These are phyloP conservation scores for Lordiphosa clarofinis DNA, from an alignment of 1,140 invertebrate genomes.

Conservation along the genomic window DNA sequence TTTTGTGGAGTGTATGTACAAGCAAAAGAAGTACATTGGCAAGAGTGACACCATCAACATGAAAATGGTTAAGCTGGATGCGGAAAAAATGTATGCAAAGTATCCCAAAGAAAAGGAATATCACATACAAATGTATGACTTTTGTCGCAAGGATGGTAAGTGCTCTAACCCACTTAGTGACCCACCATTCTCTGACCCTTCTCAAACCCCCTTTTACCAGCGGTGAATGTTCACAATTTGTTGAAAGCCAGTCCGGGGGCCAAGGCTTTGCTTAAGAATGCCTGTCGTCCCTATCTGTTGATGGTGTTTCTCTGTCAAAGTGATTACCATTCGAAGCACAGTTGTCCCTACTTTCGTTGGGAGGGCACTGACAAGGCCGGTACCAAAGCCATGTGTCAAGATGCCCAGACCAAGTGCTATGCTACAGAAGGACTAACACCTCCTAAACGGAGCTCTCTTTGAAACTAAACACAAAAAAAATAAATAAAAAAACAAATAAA, in stretches of 20 bases:
- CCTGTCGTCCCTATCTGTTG: constrained; percentile 54
- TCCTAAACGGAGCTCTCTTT: constrained; percentile 6
- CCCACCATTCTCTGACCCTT: no score
- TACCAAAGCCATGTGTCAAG: constrained; percentile 21
- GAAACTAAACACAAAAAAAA: constrained; percentile 4
- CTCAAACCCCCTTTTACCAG: constrained; percentile 8
- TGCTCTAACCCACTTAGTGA: no score
- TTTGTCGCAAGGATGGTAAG: constrained; percentile 49
- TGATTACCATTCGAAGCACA: constrained; percentile 54
- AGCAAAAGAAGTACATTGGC: constrained; percentile 57
- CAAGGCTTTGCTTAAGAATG: constrained; percentile 26
- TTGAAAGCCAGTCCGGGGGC: constrained; percentile 40
- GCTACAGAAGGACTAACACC: constrained; percentile 40
- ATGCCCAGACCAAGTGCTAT: constrained; percentile 44
- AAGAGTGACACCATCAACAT: constrained; percentile 61
- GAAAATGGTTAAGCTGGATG: constrained; percentile 64
- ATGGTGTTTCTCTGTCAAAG: constrained; percentile 47
- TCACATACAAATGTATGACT: constrained; percentile 41
- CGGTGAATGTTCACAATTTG: constrained; percentile 21
- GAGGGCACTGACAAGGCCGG: constrained; percentile 8
- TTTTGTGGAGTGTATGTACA: constrained; percentile 60
- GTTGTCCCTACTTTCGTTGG: constrained; percentile 67
- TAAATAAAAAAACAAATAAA: constrained; percentile 4
- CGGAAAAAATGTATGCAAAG: constrained; percentile 30
- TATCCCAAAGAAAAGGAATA: constrained; percentile 60